Evolutionary conservation across 2,113 vertebrate genomes (phyloP).

Genomic region (Scortum barcoo): DNA sequence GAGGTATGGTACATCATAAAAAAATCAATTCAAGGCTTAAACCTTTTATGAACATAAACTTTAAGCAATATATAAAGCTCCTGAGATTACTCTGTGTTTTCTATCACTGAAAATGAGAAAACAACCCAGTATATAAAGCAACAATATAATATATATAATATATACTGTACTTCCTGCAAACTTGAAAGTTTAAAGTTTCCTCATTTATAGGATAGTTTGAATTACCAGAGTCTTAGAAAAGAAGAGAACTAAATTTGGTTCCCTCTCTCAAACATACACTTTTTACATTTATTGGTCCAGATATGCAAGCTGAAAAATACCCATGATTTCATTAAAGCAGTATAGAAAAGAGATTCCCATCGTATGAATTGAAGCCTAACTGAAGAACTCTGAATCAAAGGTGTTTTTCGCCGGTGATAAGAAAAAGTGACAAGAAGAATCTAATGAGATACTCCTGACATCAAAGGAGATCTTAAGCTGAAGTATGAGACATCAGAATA

Average conservation of each 20-base stretch:
- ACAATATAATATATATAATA: neutral
- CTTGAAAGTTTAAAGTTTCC: neutral
- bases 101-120: slow-evolving; percentile 13
- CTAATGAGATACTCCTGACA: slow-evolving; percentile 57
- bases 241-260: slow-evolving; percentile 12
- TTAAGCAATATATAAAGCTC: neutral
- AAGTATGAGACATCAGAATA: slow-evolving; percentile 34
- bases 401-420: slow-evolving; percentile 20
- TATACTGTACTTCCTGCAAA: neutral
- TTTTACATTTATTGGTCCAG: slow-evolving; percentile 3
- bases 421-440: slow-evolving; percentile 44
- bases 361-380: slow-evolving; percentile 13
- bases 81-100: neutral
- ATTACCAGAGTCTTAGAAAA: neutral
- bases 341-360: neutral
- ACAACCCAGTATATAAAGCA: slow-evolving; percentile 1
- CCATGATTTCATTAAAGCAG: slow-evolving; percentile 4
- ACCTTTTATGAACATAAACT: neutral
- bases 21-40: neutral
- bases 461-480: slow-evolving; percentile 49
- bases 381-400: slow-evolving; percentile 45
- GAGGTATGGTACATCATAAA: neutral
- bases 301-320: slow-evolving; percentile 14
- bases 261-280: slow-evolving; percentile 1
- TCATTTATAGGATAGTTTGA: neutral